Base-by-base conservation (phyloP, 2,888 invertebrate genomes). In the Lepidocyrtinus sp. region DNA sequence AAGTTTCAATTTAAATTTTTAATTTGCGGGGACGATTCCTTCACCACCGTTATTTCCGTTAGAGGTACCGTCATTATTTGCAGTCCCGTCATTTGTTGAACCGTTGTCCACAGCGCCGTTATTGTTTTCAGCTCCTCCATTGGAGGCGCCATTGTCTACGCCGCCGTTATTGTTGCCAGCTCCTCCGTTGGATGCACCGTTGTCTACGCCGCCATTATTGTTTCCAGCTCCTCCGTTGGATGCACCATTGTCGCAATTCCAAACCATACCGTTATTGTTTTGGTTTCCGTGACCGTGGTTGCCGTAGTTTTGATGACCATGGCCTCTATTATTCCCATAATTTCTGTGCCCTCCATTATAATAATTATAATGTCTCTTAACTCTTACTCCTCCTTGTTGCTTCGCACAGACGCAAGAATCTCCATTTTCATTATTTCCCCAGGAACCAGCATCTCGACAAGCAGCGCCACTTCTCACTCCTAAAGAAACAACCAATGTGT, bases 331-430 rank as follows among this genome's bases (percentile, higher is more conserved):
- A 17, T 2, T 21, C 19, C 64, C 64, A 64, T 25, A 22, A 7
- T 26, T 21, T 19, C 25, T 25, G 3, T 1, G 1, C n/a, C 64
- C 64, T 27, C 64, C 67, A 64, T 15, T 25, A 15, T 64, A 64
- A 36, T 46, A 46, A 12, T 67, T 46, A 15, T 50, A 70, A 26
- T 70, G 61, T 7, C 70, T 59, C 59, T 70, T 70, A 5, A 22
- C 36, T 19, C 70, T 21, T n/a, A n/a, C n/a, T n/a, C n/a, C n/a
- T n/a, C n/a, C n/a, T 3, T 59, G 50, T 19, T 59, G 70, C 27
- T 61, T 70, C 0, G 59, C 61, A 19, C 70, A 70, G n/a, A 70
- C 70, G 27, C 70, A 70, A 1, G 27, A 1, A 19, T 70, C 50
- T 19, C 70, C 70, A 17, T 50, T 27, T 1, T 7, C 70, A 25